Percentiles rank a stretch among this genome's conserved stretches.
phyloP scores from a whole-genome alignment of 2,888 invertebrate species.

The Epiblema foenella region DNA sequence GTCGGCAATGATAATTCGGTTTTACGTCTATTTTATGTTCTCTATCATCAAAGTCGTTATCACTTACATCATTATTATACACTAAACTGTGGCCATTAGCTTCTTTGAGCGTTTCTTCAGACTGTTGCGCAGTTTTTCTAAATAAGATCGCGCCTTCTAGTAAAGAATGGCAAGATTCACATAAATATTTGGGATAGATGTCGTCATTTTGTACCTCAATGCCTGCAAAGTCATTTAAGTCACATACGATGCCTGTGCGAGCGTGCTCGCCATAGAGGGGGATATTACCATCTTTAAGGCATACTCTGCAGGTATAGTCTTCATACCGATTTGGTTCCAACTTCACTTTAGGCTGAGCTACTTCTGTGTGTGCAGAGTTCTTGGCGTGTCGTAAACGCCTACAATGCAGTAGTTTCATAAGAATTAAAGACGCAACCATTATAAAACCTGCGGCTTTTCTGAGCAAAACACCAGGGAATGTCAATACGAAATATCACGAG shows the following conservation, averaged over 20 bases:
- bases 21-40: conserved; percentile 46
- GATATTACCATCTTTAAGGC: conserved; percentile 69
- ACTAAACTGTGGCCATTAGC: conserved; percentile 47
- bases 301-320: conserved; percentile 64
- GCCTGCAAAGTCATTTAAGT: conserved; percentile 60
- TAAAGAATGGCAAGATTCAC: conserved; percentile 63
- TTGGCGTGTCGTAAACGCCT: conserved; percentile 45
- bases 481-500: background rate
- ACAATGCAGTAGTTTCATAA: conserved; percentile 67
- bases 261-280: conserved; percentile 61
- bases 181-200: conserved; percentile 68
- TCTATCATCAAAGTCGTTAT: conserved; percentile 48
- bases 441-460: conserved; percentile 24
- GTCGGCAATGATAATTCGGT: conserved; percentile 58
- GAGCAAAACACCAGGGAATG: background rate
- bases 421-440: conserved; percentile 62
- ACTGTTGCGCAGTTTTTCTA: conserved; percentile 70
- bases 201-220: conserved; percentile 64
- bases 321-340: conserved; percentile 43
- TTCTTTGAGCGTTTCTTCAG: conserved; percentile 61
- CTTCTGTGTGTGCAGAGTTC: background rate
- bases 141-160: conserved; percentile 71
- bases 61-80: conserved; percentile 43
- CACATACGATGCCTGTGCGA: conserved; percentile 58
- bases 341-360: conserved; percentile 35